Conservation (phyloP, 2,113 vertebrate genomes). For the Brachyistius frenatus region DNA sequence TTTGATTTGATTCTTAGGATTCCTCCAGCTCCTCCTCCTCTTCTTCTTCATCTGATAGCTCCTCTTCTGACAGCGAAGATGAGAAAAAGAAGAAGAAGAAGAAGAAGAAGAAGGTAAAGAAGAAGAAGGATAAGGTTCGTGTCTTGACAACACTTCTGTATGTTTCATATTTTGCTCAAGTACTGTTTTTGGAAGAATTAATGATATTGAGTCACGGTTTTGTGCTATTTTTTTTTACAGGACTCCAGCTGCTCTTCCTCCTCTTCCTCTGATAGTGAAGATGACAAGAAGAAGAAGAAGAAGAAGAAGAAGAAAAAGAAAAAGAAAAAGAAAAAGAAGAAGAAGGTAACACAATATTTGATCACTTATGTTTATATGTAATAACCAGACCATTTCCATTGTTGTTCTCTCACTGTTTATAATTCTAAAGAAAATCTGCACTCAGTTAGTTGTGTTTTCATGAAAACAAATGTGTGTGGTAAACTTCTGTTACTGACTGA, state of each 20-base stretch:
- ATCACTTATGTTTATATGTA: too few relatives aligned
- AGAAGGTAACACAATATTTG: background rate
- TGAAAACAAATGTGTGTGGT: background rate
- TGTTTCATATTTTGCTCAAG: background rate
- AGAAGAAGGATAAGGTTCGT: conserved; percentile 47
- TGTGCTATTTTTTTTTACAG: conserved; percentile 23
- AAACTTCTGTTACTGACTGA: background rate
- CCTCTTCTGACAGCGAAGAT: conserved; percentile 57
- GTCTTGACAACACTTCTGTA: background rate
- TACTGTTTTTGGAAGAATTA: too few relatives aligned
- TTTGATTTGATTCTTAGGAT: conserved; percentile 42
- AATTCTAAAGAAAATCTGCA: too few relatives aligned
- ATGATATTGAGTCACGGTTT: background rate
- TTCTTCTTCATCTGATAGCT: conserved; percentile 60
- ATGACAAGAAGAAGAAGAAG: conserved; percentile 63
- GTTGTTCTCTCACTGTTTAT: too few relatives aligned
- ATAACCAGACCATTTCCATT: too few relatives aligned
- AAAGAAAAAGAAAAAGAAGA: conserved; percentile 44
- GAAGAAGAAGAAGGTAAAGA: conserved; percentile 35
- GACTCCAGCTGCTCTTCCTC: conserved; percentile 60
- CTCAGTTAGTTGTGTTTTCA: background rate
- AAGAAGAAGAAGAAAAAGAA: conserved; percentile 49
- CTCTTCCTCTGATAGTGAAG: conserved; percentile 46
- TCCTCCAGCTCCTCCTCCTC: conserved; percentile 53
- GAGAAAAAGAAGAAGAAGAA: conserved; percentile 41